Evolutionary conservation across 2,888 invertebrate species (phyloP), one percentile per base, ranked within the genome.

Genomic region (Ypsolopha scabrella): DNA sequence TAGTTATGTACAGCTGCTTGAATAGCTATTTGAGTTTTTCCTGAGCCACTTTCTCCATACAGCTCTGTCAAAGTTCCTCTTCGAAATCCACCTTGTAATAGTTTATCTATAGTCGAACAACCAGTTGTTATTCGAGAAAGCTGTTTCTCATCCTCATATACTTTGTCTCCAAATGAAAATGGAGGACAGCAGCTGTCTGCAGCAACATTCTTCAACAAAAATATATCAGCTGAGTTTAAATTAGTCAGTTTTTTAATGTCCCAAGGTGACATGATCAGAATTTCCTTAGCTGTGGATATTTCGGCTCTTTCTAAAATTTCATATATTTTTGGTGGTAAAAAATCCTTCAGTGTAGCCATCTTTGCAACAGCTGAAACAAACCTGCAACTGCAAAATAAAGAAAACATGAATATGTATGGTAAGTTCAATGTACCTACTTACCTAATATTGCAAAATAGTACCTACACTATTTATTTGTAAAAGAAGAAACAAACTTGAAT

Each of bases 21-120:
- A 49, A 95, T 77, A 58, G 91, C 92, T 44, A 95, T 67, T 70
- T 95, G 95, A 0, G 94, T 94, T 83, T 95, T 95, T 6, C 95
- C 95, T 60, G 89, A 88, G 11, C 93, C 93, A 79, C 93, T 93
- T 72, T 91, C 90, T n/a, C 95, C 95, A 68, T 89, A 90, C 60
- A 96, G 81, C 86, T 95, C 95, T 52, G 92, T 92, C 50, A 95
- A 87, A 34, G 93, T 91, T 57, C 89, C 88, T 58, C 78, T 77
- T 46, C 90, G 78, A 53, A 94, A 82, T 36, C 95, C 95, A 52
- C 94, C 94, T 59, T 78, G 73, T 24, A 93, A 70, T 55, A 90
- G 68, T 36, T 63, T 63, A 70, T 94, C 90, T 51, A 94, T 76
- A 51, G 69, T 66, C 49, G 62, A 45, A 71, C 92, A 93, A 8